Evolutionary conservation across 2,113 vertebrate genomes (phyloP), one percentile per base, ranked within the genome.

Genomic region (Neotoma lepida): DNA sequence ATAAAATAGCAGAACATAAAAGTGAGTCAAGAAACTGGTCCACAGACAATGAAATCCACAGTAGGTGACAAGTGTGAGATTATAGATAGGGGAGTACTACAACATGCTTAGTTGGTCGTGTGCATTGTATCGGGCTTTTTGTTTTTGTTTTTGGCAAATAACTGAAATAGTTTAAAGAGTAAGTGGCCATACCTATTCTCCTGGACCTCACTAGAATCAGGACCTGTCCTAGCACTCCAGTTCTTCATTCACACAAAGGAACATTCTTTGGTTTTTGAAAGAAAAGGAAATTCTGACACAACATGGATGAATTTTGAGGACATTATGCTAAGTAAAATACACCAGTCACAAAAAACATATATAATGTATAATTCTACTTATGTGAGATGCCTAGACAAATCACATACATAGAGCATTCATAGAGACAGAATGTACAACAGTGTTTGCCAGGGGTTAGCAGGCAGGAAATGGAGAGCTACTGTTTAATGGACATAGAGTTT

Each of bases 1-100:
- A 39, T 63, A 41, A 80, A 15, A 78, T 88, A 85, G 49, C 35
- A 93, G 91, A 91, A 87, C 30, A 89, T 80, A 81, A 91, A 90
- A 51, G n/a, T n/a, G 15, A 51, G 61, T 44, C 71, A 28, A 93
- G 85, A 80, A 89, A 86, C n/a, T 46, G 39, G 39, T 64, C 58
- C 58, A 44, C 9, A 44, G 39, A 44, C 33, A 28, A 44, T 84
- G 77, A 66, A 61, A 26, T 66, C 24, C 33, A 4, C 61, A 26
- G 46, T 64, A 46, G 6, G 4, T 71, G 20, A 64, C 54, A 78
- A n/a, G 12, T 44, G 39, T 89, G 39, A 9, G 35, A 41, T 63
- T 73, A 41, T 9, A 46, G 35, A 35, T 70, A 8, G 44, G 58
- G 35, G 46, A 51, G 15, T 70, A 49, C 49, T 56, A 51, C 41